Base-by-base conservation (phyloP, 2,888 invertebrate species). In the Lysandra bellargus region DNA sequence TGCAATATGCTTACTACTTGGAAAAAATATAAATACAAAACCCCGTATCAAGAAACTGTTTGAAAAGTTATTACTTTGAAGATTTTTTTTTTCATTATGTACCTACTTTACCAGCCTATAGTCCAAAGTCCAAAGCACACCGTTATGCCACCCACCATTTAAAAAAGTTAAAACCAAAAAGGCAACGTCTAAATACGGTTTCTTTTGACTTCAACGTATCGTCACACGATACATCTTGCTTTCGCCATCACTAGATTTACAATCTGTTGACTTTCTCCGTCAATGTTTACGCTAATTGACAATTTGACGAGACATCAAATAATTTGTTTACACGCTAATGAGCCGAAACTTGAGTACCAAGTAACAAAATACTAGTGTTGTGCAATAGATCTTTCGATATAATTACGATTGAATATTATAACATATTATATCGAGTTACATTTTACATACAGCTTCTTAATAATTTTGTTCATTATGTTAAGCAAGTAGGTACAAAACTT, bases 251-350 rank as follows among this genome's bases (percentile, higher is more conserved):
- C 76, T 57, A 30, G 57, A 76, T 76, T 76, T 76, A 76, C 33
- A 57, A 76, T 75, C 64, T 80, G 64, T 80, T 76, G 81, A 80
- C 82, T 82, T 83, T 81, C 83, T 80, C 81, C 76, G 74, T 73
- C 78, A n/a, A 78, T 79, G 80, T 83, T 81, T 78, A 79, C 80
- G 69, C 61, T 53, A 57, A 76, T 57, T 57, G 57, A 76, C 76
- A 76, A 57, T 57, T 76, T 76, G 76, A 76, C 76, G 57, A 76
- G 53, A 33, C 76, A 76, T 76, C 76, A 76, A 76, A 53, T 53
- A 33, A 57, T 76, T 76, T 57, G 57, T 57, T 53, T 53, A 76
- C 73, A 73, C 44, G 33, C 30, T 53, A 76, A 69, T 37, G 69
- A 76, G 49, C n/a, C 9, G 75, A 49, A 75, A 75, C 49, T 23